Conservation (phyloP, 2,888 invertebrate genomes). For the Harpagoxenus sublaevis region DNA sequence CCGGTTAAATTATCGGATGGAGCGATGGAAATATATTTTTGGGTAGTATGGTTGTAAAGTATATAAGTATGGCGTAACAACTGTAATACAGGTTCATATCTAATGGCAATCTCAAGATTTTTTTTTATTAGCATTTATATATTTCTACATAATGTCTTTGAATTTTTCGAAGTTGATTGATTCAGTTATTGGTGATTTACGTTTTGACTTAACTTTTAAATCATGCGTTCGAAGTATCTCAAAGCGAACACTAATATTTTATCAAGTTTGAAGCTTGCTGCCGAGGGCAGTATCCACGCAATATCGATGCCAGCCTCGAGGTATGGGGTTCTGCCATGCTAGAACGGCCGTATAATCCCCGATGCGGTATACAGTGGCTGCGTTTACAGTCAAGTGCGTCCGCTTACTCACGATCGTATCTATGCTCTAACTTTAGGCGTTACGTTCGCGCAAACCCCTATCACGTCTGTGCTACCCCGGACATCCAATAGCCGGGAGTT, state of each 20-base stretch:
- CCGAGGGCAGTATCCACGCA: slow-evolving; percentile 40
- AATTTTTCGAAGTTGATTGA: slow-evolving; percentile 1
- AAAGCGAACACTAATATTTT: slow-evolving; percentile 36
- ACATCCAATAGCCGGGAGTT: slow-evolving; percentile 63
- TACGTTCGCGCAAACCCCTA: slow-evolving; percentile 68
- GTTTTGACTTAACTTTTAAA: slow-evolving; percentile 17
- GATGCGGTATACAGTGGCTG: slow-evolving; percentile 39
- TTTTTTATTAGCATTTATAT: neutral
- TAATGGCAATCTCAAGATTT: neutral
- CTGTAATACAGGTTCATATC: neutral
- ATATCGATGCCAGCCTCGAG: slow-evolving; percentile 51
- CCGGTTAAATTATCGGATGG: neutral
- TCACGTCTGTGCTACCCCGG: slow-evolving; percentile 58
- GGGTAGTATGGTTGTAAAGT: neutral
- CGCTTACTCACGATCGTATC: slow-evolving; percentile 73
- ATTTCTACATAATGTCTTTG: neutral
- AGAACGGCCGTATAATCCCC: slow-evolving; percentile 58
- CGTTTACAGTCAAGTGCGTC: slow-evolving; percentile 67
- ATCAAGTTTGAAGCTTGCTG: slow-evolving; percentile 15
- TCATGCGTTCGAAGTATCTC: neutral
- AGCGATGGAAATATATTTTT: neutral
- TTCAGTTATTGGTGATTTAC: neutral
- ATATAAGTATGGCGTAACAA: neutral
- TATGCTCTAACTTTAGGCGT: slow-evolving; percentile 66
- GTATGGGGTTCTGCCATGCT: slow-evolving; percentile 37